These are phyloP conservation scores for Lagodon rhomboides DNA, from an alignment of 2,797 vertebrate genomes.

Conservation along the genomic window DNA sequence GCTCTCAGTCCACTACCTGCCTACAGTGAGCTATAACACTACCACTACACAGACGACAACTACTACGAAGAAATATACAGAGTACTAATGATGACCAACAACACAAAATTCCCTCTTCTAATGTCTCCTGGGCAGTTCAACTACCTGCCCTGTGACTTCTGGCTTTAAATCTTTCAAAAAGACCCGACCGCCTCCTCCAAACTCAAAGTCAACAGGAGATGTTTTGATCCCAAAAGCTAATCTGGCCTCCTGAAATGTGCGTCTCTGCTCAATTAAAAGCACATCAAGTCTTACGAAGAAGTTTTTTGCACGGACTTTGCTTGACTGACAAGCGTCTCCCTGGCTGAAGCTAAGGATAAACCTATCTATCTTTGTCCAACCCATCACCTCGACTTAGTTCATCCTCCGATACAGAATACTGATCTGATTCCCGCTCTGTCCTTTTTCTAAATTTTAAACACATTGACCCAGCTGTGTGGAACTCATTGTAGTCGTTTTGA, in stretches of 20 bases:
- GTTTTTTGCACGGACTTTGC: neutral
- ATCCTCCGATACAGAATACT: neutral
- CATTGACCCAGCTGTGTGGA: neutral
- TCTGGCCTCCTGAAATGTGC: neutral
- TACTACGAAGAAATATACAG: neutral
- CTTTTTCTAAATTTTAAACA: neutral
- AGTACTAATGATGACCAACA: neutral
- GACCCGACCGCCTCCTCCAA: neutral
- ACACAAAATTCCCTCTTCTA: neutral
- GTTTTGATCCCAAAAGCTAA: neutral
- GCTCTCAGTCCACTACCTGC: neutral
- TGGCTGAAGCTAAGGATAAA: neutral
- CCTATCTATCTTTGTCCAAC: neutral
- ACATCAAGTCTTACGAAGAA: neutral
- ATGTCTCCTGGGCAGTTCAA: neutral
- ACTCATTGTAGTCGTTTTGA: neutral
- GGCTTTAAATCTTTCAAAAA: neutral
- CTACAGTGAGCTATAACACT: neutral
- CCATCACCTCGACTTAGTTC: neutral
- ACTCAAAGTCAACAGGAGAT: neutral
- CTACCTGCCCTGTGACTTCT: neutral
- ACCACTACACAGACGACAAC: slow-evolving; percentile 11
- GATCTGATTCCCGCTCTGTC: neutral
- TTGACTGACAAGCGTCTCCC: neutral
- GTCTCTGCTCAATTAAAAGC: neutral